Evolutionary conservation across 2,888 invertebrate species (phyloP), one percentile per base, ranked within the genome.

Genomic region (Drosophila phalerata): DNA sequence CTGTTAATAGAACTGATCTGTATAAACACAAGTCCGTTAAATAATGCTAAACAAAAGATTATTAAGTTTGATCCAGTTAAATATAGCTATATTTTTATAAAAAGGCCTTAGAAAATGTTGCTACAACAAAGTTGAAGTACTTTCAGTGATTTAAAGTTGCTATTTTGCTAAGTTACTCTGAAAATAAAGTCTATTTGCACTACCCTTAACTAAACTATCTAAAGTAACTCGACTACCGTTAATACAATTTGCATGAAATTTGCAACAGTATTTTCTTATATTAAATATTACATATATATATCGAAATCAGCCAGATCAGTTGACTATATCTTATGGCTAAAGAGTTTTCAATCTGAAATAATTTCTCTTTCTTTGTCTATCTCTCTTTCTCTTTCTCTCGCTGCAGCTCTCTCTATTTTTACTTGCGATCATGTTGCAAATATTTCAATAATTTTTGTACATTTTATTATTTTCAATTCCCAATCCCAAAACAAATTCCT

Each of bases 401-500:
- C 32, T 32, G 10, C 10, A 3, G 22, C 17, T 28, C 10, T 11
- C 15, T 10, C 10, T 37, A 2, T 6, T 1, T 43, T 28, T 28
- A 37, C 22, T 51, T 37, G 34, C 1, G 10, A 32, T 42, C 40
- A 42, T 42, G 40, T 32, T n/a, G 42, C 43, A 56, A 56, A 51
- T 32, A 64, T 64, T 58, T 43, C 13, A 43, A 53, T 34, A 17
- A 22, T 55, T 55, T 30, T 11, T 22, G 19, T 15, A 17, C 13
- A 28, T 10, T 37, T 28, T 30, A 15, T 47, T 10, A 37, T 38
- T 42, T 34, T 34, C 37, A 51, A 40, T 52, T 45, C 19, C 45
- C 43, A 61, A 38, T 51, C 52, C 38, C 25, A 40, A 38, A 34
- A 22, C n/a, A 49, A 69, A 69, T 63, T 28, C 40, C 51, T 57